Conservation (phyloP, 92 coral and sea anemone genomes). For the Bergia puertoricense region DNA sequence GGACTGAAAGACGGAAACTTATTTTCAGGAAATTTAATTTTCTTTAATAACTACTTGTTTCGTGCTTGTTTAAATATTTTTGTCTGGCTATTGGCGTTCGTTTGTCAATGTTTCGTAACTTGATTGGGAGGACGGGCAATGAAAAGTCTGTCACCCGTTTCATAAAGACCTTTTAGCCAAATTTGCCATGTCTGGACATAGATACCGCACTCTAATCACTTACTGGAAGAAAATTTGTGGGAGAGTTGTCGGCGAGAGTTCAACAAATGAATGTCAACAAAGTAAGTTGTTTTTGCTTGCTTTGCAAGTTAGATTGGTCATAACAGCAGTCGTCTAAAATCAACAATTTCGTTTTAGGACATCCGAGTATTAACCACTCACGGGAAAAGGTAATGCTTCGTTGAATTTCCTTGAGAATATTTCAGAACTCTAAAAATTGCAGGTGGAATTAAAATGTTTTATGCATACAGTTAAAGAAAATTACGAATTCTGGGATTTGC, state of each 20-base stretch:
- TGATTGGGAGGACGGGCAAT: neutral
- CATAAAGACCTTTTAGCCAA: neutral
- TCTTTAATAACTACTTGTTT: neutral
- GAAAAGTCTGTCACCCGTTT: too few relatives aligned
- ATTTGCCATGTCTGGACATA: neutral
- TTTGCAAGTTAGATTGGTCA: conserved; percentile 6
- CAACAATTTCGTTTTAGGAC: neutral
- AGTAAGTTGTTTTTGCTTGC: conserved; percentile 15
- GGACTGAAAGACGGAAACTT: neutral
- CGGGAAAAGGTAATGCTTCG: neutral
- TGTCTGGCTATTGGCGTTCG: neutral
- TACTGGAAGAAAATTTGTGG: neutral
- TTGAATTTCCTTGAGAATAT: neutral
- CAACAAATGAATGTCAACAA: conserved; percentile 28
- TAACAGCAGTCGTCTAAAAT: neutral
- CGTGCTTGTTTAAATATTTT: neutral
- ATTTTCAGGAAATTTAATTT: neutral
- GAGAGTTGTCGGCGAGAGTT: neutral
- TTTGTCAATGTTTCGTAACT: neutral
- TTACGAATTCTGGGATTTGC: conserved; percentile 7
- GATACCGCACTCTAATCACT: neutral
- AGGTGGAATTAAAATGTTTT: conserved; percentile 9
- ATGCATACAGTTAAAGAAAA: neutral
- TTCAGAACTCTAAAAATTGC: neutral
- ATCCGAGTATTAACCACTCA: too few relatives aligned